Evolutionary conservation across 2,888 invertebrate genomes (phyloP).

Genomic region (Chymomyza fuscimana): DNA sequence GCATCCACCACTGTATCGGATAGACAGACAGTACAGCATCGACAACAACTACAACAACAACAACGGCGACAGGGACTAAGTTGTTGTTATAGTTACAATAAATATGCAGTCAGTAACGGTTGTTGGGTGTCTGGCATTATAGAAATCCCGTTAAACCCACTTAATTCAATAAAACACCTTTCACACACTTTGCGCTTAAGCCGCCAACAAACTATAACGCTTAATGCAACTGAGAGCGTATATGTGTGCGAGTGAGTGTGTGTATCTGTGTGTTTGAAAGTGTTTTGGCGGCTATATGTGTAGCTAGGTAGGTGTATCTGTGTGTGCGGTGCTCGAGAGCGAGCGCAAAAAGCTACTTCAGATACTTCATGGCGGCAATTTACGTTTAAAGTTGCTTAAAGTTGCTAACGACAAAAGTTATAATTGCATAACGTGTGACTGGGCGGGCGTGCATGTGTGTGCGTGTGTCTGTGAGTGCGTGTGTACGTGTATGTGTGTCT

Average conservation of each 20-base stretch:
- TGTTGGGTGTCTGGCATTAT: slow-evolving; percentile 58
- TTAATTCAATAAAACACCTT: slow-evolving; percentile 74
- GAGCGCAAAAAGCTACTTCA: slow-evolving; percentile 72
- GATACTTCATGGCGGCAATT: slow-evolving; percentile 74
- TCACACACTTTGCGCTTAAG: slow-evolving; percentile 72
- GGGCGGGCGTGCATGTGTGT: slow-evolving; percentile 20
- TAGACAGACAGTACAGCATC: neutral
- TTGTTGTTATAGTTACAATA: slow-evolving; percentile 66
- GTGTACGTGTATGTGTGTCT: slow-evolving; percentile 11
- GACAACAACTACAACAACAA: slow-evolving; percentile 9
- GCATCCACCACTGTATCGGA: too few relatives aligned
- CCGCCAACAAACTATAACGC: slow-evolving; percentile 70
- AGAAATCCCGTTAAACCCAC: slow-evolving; percentile 74
- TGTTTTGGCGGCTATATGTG: slow-evolving; percentile 11
- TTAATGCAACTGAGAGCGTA: slow-evolving; percentile 29
- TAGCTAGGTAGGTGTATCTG: neutral
- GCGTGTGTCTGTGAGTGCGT: slow-evolving; percentile 27
- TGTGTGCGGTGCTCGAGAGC: slow-evolving; percentile 52
- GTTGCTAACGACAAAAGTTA: slow-evolving; percentile 78
- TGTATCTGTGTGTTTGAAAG: slow-evolving; percentile 20
- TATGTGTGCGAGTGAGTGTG: slow-evolving; percentile 21
- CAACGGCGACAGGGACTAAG: neutral
- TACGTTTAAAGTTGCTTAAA: slow-evolving; percentile 75
- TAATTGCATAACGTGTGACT: slow-evolving; percentile 76
- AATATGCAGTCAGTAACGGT: slow-evolving; percentile 49